phyloP scores from a whole-genome alignment of 2,888 invertebrate genomes.

The Aporophyla nigra region DNA sequence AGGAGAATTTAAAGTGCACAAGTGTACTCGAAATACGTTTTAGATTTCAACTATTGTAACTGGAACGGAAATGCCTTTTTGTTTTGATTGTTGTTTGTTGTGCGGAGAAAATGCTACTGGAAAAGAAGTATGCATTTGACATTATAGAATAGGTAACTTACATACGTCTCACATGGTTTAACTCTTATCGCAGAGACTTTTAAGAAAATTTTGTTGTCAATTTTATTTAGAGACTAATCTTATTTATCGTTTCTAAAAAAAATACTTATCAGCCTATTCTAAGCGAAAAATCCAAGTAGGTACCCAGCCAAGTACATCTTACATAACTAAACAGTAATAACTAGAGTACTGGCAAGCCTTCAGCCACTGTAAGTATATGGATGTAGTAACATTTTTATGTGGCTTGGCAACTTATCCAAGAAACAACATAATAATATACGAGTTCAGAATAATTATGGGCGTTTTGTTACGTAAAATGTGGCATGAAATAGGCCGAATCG shows the following conservation, averaged over 20 bases:
- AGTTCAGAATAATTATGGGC: constrained; percentile 43
- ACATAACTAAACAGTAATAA: constrained; percentile 40
- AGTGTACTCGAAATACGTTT: constrained; percentile 48
- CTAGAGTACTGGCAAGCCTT: constrained; percentile 38
- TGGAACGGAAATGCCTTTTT: constrained; percentile 30
- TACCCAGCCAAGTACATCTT: constrained; percentile 19
- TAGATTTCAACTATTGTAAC: constrained; percentile 35
- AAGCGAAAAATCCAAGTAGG: not conserved
- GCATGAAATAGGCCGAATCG: not conserved
- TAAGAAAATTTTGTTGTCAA: not conserved
- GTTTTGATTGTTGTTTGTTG: constrained; percentile 38
- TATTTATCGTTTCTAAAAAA: not conserved
- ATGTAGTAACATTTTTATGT: constrained; percentile 50
- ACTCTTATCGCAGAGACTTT: not conserved
- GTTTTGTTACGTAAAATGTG: constrained; percentile 34
- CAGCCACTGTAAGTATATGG: constrained; percentile 2
- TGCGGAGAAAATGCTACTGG: constrained; percentile 6
- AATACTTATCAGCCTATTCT: not conserved
- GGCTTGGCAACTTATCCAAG: constrained; percentile 48
- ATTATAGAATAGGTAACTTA: not conserved
- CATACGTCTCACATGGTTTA: not conserved
- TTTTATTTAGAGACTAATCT: not conserved
- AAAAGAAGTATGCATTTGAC: constrained; percentile 6
- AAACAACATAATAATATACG: constrained; percentile 38
- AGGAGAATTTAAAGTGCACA: constrained; percentile 45